Evolutionary conservation across 2,797 vertebrate species (phyloP), one percentile per base, ranked within the genome.

Genomic region (Mallotus villosus): DNA sequence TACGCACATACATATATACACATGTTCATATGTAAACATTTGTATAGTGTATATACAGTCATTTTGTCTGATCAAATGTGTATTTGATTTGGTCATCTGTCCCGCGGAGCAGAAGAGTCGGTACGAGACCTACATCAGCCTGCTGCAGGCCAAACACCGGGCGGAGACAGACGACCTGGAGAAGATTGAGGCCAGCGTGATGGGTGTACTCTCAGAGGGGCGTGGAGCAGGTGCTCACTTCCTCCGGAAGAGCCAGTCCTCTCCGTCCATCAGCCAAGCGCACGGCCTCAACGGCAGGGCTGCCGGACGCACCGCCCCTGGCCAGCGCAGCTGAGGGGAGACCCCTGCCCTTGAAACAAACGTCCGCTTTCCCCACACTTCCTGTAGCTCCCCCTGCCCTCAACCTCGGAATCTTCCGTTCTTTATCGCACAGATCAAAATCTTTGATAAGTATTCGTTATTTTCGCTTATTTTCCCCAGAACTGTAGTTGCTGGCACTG

Each of bases 201-300:
- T 97, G 82, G 90, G 92, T 5, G 85, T 90, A 55, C 73, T 87
- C 61, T 74, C 86, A n/a, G 85, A 81, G 0, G 74, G 78, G 46
- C 67, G 86, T 64, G 93, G 94, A 16, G 91, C 91, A 97, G 75
- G 82, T n/a, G n/a, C n/a, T n/a, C n/a, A 93, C 53, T 92, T 90
- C 74, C 91, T 98, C 73, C 91, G 97, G 74, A 99, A 98, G 91
- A 98, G 96, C 0, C 95, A 95, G 84, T 99, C 97, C 1, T 98
- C 96, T 73, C 97, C 97, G 0, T 96, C 97, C 79, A 91, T 99
- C 83, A 97, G 95, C 81, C 95, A 96, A 79, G 92, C 92, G 62
- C 96, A 96, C 0, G 70, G 93, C 69, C 37, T 92, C 77, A 94
- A 95, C 25, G 94, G 94, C 67, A 93, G 34, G 73, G 51, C 76